These are phyloP conservation scores for Scarus forsteni DNA, from an alignment of 2,797 vertebrate genomes.

Conservation along the genomic window DNA sequence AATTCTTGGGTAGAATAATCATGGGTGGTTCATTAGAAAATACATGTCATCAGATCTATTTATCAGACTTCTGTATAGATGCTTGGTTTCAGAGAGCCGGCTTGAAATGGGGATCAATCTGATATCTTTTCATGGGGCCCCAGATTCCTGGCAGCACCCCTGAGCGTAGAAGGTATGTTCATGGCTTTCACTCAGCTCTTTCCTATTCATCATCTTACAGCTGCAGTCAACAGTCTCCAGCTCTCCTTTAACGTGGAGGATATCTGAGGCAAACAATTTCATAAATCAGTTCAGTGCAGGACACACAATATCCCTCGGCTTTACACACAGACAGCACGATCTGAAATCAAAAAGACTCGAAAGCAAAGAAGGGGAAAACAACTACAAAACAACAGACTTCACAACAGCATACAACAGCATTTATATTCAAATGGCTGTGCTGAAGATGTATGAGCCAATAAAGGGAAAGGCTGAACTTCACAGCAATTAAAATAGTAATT, in stretches of 20 bases:
- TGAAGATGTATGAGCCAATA: conserved; percentile 35
- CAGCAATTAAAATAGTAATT: conserved; percentile 56
- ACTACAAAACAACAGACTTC: conserved; percentile 40
- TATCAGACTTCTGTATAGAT: too few species aligned
- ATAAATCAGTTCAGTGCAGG: conserved; percentile 79
- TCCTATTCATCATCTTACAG: conserved; percentile 68
- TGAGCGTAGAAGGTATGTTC: neutral
- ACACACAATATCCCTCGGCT: conserved; percentile 56
- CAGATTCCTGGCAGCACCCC: too few species aligned
- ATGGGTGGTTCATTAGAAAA: too few species aligned
- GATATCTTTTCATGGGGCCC: too few species aligned
- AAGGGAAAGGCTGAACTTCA: conserved; percentile 41
- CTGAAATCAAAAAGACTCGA: conserved; percentile 51
- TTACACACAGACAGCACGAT: conserved; percentile 70
- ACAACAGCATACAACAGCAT: conserved; percentile 21
- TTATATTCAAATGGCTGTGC: conserved; percentile 39
- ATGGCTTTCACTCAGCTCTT: conserved; percentile 48
- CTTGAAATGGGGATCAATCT: too few species aligned
- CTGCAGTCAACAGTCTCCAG: conserved; percentile 65
- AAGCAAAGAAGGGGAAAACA: conserved; percentile 61
- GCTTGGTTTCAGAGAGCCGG: too few species aligned
- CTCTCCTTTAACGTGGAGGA: conserved; percentile 65
- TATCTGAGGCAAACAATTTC: conserved; percentile 73
- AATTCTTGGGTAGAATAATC: too few species aligned
- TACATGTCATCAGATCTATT: too few species aligned